Base-by-base conservation (phyloP, 1,140 invertebrate species). In the Fopius arisanus region DNA sequence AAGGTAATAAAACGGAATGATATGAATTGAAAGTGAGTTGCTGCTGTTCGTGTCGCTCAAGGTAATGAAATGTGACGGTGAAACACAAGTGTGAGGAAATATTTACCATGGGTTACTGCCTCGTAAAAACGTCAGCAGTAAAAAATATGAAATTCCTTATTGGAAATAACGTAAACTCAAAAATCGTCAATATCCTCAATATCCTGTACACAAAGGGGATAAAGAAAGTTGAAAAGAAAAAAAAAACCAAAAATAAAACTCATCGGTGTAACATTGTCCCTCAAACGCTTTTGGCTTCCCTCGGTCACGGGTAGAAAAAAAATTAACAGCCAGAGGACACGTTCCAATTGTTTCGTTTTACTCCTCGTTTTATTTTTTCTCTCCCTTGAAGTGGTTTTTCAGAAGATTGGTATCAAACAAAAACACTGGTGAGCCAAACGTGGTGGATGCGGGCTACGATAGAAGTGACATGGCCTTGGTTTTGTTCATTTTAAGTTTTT, bases 21-120 rank as follows among this genome's bases (percentile, higher is more conserved):
- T 51, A 21, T 51, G 43, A 21, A 51, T 51, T 51, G 43, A 51
- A 51, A 51, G 43, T 51, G 43, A 51, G 19, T 21, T 51, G 43
- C 19, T 51, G 43, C 43, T 51, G 19, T 51, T 51, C 43, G 43
- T 51, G 43, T 51, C 43, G 43, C 43, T 51, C 43, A 51, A 51
- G 43, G 43, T 51, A 51, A 51, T 51, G 43, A 51, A 51, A 51
- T 51, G 19, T 51, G 43, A 51, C n/a, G n/a, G 43, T 51, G 33
- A 37, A 37, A 37, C 33, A 37, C 2, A 37, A 37, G 43, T 51
- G 43, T 51, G 43, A 21, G 43, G 43, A 51, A 51, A 51, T 51
- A 21, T 51, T 51, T 51, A 51, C 43, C 43, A 16, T 12, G 43
- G n/a, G 43, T 21, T 37, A 37, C 33, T 37, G 33, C n/a, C 43